These are phyloP conservation scores for Sialia sialis DNA, from an alignment of 2,113 vertebrate genomes.

Conservation along the genomic window DNA sequence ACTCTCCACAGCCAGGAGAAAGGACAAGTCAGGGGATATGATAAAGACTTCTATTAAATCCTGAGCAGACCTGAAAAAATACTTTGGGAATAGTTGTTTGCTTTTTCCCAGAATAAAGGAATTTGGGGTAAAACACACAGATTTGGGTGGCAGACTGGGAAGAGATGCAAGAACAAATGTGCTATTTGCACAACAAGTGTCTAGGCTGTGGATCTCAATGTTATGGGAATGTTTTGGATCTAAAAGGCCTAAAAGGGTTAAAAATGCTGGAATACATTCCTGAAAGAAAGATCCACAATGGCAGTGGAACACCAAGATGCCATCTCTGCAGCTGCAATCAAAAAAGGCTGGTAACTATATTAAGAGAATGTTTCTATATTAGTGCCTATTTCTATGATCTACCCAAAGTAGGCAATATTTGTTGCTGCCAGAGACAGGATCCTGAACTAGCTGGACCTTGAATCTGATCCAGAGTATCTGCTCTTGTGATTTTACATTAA, in stretches of 20 bases:
- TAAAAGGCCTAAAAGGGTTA: neutral
- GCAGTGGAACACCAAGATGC: neutral
- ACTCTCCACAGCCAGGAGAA: neutral
- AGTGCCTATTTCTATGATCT: neutral
- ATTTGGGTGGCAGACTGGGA: neutral
- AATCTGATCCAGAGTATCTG: neutral
- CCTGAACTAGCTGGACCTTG: neutral
- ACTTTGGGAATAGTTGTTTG: neutral
- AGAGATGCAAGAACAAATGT: neutral
- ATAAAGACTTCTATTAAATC: neutral
- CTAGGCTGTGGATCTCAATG: neutral
- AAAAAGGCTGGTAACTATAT: neutral
- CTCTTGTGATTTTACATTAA: neutral
- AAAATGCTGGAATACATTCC: neutral
- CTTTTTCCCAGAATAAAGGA: neutral
- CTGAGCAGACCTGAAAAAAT: neutral
- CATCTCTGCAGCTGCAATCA: neutral
- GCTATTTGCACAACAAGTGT: neutral
- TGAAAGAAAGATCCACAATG: neutral
- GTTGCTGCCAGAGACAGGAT: neutral
- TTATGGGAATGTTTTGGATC: neutral
- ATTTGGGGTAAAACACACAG: neutral
- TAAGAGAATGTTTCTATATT: neutral
- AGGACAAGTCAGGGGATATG: neutral
- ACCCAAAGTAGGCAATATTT: neutral